A percentile compares a stretch with the other conserved stretches of the same genome.
Evolutionary conservation across 2,797 vertebrate genomes (phyloP).

Genomic region (Todus mexicanus): DNA sequence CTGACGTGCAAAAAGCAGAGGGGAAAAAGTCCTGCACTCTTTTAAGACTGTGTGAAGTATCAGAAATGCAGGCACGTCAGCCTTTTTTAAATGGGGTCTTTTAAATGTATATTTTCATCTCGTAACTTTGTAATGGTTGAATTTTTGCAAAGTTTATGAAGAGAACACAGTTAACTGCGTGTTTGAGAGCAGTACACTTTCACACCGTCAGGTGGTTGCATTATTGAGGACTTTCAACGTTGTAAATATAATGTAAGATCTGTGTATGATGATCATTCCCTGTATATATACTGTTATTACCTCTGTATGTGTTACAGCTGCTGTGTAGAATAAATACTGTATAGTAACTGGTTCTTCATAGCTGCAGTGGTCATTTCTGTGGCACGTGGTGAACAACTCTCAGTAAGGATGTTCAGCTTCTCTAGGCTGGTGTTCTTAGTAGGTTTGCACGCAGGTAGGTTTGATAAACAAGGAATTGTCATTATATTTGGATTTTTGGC

Average conservation of each 20-base stretch:
- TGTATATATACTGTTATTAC: background rate
- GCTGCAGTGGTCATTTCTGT: background rate
- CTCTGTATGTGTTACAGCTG: constrained; percentile 20
- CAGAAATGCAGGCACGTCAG: background rate
- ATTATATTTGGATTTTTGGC: background rate
- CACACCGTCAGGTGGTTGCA: background rate
- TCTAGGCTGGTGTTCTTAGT: background rate
- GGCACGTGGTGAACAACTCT: background rate
- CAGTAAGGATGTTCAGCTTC: background rate
- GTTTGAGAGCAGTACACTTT: background rate
- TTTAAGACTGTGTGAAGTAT: background rate
- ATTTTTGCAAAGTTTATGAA: background rate
- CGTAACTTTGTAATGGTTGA: background rate
- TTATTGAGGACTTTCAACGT: background rate
- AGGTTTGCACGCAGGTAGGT: background rate
- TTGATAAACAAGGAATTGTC: background rate
- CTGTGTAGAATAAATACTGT: constrained; percentile 58
- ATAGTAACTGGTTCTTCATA: background rate
- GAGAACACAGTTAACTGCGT: background rate
- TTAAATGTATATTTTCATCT: background rate
- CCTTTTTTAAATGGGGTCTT: background rate
- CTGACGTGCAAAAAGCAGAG: constrained; percentile 66
- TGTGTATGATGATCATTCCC: constrained; percentile 7
- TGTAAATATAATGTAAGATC: constrained; percentile 41
- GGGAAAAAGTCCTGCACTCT: background rate